These are phyloP conservation scores for Trogon melanurus DNA, from an alignment of 2,113 vertebrate genomes.

Conservation along the genomic window DNA sequence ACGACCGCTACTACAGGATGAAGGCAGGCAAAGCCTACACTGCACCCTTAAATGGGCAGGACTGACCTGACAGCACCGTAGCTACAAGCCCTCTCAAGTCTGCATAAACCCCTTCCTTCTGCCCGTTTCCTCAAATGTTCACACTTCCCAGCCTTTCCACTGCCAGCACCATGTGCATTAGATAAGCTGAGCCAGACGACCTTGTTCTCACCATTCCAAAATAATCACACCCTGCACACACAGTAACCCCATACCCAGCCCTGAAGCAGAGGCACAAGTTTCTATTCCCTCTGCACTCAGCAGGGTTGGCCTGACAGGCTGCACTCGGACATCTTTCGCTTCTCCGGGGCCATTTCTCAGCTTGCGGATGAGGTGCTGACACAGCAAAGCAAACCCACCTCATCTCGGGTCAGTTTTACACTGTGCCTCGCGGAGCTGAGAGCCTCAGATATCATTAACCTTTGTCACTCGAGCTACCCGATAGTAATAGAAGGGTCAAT, in stretches of 20 bases:
- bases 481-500: neutral
- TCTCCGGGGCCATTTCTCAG: neutral
- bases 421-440: neutral
- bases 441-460: neutral
- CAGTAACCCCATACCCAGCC: neutral
- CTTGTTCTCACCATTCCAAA: neutral
- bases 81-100: neutral
- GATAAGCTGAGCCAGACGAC: neutral
- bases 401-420: neutral
- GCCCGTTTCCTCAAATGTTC: neutral
- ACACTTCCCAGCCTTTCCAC: neutral
- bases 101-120: neutral
- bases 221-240: neutral
- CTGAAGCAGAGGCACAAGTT: neutral
- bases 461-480: neutral
- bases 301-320: neutral
- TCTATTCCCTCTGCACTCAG: neutral
- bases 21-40: neutral
- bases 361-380: neutral
- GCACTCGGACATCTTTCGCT: neutral
- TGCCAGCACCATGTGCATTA: neutral
- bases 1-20: neutral
- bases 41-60: neutral
- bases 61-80: neutral
- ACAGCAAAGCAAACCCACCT: neutral